Conservation (phyloP, 1,140 invertebrate species). For the Venustaconcha ellipsiformis region DNA sequence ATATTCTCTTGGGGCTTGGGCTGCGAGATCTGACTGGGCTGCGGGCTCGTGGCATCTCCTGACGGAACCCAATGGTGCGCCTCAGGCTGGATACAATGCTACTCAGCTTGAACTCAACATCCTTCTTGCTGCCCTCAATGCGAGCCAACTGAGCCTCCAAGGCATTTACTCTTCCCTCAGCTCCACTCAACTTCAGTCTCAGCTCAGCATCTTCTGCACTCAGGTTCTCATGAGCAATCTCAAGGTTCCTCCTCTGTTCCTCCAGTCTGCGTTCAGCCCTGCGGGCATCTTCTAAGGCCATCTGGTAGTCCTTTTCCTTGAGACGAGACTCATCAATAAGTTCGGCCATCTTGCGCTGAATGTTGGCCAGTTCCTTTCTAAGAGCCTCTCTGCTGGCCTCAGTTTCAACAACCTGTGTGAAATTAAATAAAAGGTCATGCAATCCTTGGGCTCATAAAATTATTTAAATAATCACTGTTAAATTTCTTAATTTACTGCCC, state of each 20-base stretch:
- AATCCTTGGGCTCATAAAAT: background rate
- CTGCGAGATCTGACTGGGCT: slow-evolving; percentile 60
- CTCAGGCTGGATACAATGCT: slow-evolving; percentile 84
- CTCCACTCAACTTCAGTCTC: slow-evolving; percentile 82
- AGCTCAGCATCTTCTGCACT: slow-evolving; percentile 83
- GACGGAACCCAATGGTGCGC: slow-evolving; percentile 82
- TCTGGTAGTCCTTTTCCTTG: slow-evolving; percentile 67
- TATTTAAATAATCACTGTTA: background rate
- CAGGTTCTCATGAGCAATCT: slow-evolving; percentile 87
- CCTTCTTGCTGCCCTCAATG: slow-evolving; percentile 82
- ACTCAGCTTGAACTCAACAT: slow-evolving; percentile 85
- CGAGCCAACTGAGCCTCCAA: slow-evolving; percentile 83
- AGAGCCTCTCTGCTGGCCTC: slow-evolving; percentile 78
- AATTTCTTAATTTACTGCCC: too few relatives aligned
- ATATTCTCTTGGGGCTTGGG: slow-evolving; percentile 63
- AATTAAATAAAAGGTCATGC: slow-evolving; percentile 52
- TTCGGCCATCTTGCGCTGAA: slow-evolving; percentile 67
- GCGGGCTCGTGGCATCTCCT: slow-evolving; percentile 57
- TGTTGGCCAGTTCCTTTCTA: slow-evolving; percentile 66
- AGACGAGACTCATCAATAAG: slow-evolving; percentile 64
- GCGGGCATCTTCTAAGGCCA: slow-evolving; percentile 66
- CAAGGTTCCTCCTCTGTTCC: slow-evolving; percentile 89
- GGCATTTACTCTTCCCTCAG: slow-evolving; percentile 86
- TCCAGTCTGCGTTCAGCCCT: slow-evolving; percentile 78
- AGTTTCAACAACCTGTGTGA: slow-evolving; percentile 83